These are phyloP conservation scores for Drosophila suboccidentalis DNA, from an alignment of 2,888 invertebrate species.

Conservation along the genomic window DNA sequence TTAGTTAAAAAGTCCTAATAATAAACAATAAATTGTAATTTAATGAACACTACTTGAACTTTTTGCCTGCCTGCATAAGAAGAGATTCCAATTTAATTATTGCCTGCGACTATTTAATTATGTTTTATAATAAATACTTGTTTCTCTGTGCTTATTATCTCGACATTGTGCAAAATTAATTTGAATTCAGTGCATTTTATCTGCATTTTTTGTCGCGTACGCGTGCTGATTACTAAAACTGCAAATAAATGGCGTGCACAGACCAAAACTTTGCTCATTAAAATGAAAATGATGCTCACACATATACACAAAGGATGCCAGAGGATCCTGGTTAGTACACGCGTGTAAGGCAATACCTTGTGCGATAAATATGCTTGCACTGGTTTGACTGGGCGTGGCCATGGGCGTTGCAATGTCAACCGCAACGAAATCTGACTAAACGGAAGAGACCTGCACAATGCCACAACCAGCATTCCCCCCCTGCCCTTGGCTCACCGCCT, in stretches of 20 bases:
- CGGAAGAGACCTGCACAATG: conserved; percentile 57
- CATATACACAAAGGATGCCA: conserved; percentile 22
- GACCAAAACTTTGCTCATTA: conserved; percentile 74
- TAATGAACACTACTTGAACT: too few species aligned
- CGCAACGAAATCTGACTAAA: conserved; percentile 63
- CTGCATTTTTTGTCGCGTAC: conserved; percentile 26
- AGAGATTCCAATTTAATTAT: background rate
- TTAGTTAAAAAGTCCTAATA: background rate
- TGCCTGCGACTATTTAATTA: conserved; percentile 4
- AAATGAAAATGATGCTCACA: conserved; percentile 47
- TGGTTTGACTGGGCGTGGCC: conserved; percentile 41
- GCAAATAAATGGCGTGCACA: conserved; percentile 64
- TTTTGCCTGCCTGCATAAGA: too few species aligned
- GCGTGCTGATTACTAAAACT: conserved; percentile 60
- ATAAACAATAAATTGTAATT: background rate
- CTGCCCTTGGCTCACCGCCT: background rate
- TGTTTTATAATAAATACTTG: conserved; percentile 3
- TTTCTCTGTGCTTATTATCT: conserved; percentile 31
- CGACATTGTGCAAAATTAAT: conserved; percentile 38
- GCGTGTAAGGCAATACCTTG: conserved; percentile 25
- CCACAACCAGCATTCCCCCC: conserved; percentile 16
- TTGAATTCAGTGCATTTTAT: conserved; percentile 47
- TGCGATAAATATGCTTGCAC: conserved; percentile 32
- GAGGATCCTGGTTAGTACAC: conserved; percentile 24
- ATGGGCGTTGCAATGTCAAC: conserved; percentile 74